These are phyloP conservation scores for Chaetura pelagica DNA, from an alignment of 2,113 vertebrate genomes.

Conservation along the genomic window DNA sequence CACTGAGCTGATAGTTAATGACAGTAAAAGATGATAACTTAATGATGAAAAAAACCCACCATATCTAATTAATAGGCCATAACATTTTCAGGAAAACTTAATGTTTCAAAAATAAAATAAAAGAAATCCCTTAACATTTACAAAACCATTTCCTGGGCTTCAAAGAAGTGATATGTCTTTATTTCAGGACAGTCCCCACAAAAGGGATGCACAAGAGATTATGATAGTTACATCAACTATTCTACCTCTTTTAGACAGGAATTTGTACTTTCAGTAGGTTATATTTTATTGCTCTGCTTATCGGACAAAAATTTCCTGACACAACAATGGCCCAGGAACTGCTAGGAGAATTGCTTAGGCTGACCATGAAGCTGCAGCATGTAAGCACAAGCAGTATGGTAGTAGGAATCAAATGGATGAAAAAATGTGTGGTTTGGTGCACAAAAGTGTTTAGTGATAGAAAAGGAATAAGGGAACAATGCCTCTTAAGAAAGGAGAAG, in stretches of 20 bases:
- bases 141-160: background rate
- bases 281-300: background rate
- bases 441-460: background rate
- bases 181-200: background rate
- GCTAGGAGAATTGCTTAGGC: background rate
- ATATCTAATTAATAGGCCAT: background rate
- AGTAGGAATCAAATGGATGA: background rate
- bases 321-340: background rate
- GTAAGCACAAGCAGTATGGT: background rate
- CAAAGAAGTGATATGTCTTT: background rate
- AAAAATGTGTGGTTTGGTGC: background rate
- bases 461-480: background rate
- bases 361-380: background rate
- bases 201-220: background rate
- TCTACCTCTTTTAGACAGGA: background rate
- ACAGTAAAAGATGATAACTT: slow-evolving; percentile 35
- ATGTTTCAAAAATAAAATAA: background rate
- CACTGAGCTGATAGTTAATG: slow-evolving; percentile 16
- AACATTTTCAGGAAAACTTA: background rate
- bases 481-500: background rate
- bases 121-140: background rate
- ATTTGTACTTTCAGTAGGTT: background rate
- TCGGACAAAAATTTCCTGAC: background rate
- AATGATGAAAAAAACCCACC: background rate
- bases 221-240: background rate